A percentile compares a stretch with the other conserved stretches of the same genome.
Conservation (phyloP, 1,140 invertebrate genomes). For the Atta colombica region DNA sequence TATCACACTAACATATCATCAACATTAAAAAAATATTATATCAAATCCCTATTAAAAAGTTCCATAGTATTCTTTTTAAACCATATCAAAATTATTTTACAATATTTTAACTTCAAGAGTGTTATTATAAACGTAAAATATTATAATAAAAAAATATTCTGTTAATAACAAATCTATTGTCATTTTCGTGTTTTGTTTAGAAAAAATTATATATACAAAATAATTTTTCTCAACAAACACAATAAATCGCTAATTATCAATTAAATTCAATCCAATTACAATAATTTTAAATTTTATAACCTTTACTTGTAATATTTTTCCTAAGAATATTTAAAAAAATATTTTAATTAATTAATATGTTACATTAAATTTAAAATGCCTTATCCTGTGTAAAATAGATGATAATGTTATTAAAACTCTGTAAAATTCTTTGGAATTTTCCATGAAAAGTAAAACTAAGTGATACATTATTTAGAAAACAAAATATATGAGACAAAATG, state of each 20-base stretch:
- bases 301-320: constrained; percentile 13
- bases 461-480: constrained; percentile 52
- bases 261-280: not conserved
- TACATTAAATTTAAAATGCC: not conserved
- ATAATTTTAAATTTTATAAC: constrained; percentile 14
- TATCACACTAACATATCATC: constrained; percentile 31
- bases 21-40: constrained; percentile 32
- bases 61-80: constrained; percentile 22
- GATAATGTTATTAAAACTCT: not conserved
- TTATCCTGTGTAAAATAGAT: not conserved
- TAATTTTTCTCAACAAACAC: not conserved
- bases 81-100: not conserved
- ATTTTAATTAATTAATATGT: not conserved
- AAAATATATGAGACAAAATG: constrained; percentile 69
- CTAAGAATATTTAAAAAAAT: not conserved
- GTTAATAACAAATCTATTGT: not conserved
- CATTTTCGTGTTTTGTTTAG: constrained; percentile 1
- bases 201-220: not conserved
- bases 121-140: constrained; percentile 4
- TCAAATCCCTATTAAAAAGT: not conserved
- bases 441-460: constrained; percentile 8
- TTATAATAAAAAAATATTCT: not conserved
- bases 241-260: not conserved
- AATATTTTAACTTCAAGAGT: not conserved
- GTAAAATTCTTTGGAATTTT: constrained; percentile 26